Conservation (phyloP, 2,888 invertebrate genomes). For the Catocala sponsa region DNA sequence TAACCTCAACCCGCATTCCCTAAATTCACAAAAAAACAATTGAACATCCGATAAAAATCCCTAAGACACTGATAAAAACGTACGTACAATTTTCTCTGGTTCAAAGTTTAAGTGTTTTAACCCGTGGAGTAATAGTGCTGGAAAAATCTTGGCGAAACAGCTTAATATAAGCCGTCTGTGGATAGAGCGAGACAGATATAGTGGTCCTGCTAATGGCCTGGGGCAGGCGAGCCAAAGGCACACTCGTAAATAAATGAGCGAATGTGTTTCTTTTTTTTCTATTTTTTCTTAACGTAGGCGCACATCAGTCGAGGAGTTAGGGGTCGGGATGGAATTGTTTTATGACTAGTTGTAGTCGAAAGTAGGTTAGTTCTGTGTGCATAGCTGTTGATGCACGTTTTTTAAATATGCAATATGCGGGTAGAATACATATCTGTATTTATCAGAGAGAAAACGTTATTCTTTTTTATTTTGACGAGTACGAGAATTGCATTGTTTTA, state of each 20-base stretch:
- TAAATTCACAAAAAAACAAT: conserved; percentile 46
- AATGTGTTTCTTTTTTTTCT: conserved; percentile 67
- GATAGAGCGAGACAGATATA: conserved; percentile 66
- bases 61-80: conserved; percentile 49
- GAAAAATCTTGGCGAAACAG: conserved; percentile 69
- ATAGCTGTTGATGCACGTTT: conserved; percentile 36
- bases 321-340: conserved; percentile 54
- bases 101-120: conserved; percentile 73
- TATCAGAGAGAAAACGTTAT: too few relatives aligned
- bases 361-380: conserved; percentile 56
- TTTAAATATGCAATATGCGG: conserved; percentile 35
- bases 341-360: conserved; percentile 52
- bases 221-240: conserved; percentile 71
- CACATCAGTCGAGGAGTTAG: conserved; percentile 49
- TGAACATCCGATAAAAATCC: conserved; percentile 43
- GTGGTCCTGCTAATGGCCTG: conserved; percentile 75
- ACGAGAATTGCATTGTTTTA: too few relatives aligned
- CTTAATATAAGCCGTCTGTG: conserved; percentile 56
- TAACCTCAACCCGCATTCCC: conserved; percentile 22
- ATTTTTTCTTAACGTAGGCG: conserved; percentile 58
- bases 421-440: conserved; percentile 23
- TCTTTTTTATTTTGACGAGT: too few relatives aligned
- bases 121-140: conserved; percentile 64
- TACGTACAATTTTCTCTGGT: conserved; percentile 52
- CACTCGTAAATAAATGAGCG: conserved; percentile 80